These are phyloP conservation scores for Ceratoteleas bidentatus DNA, from an alignment of 1,140 invertebrate genomes.

Conservation along the genomic window DNA sequence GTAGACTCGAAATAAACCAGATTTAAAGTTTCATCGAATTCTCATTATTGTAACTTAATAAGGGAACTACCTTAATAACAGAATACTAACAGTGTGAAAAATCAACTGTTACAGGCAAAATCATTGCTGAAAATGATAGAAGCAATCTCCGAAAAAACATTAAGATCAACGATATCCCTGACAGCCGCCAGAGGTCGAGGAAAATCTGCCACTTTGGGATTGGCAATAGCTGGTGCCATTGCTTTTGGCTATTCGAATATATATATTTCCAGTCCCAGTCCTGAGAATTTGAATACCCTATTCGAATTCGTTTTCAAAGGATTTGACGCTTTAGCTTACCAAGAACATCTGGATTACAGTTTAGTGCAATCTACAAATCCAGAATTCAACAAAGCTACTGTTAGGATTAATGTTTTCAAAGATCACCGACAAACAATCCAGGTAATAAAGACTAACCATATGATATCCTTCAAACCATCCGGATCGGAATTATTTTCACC, in stretches of 20 bases:
- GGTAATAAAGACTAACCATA: conserved; percentile 78
- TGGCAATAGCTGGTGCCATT: conserved; percentile 93
- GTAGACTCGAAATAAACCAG: no score
- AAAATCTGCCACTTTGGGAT: conserved; percentile 98
- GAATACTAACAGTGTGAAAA: no score
- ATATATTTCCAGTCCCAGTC: conserved; percentile 98
- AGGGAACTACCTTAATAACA: no score
- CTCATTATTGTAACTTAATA: no score
- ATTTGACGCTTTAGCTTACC: conserved; percentile 96
- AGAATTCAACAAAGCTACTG: conserved; percentile 98
- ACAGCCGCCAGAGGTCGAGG: conserved; percentile 98
- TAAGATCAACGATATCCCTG: conserved; percentile 94
- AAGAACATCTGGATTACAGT: conserved; percentile 98
- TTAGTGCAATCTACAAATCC: conserved; percentile 97
- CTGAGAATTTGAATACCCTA: conserved; percentile 98
- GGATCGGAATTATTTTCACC: no score
- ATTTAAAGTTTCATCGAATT: no score
- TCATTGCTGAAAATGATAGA: conserved; percentile 97
- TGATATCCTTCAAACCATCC: conserved; percentile 14
- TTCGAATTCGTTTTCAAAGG: conserved; percentile 99
- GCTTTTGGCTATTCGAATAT: conserved; percentile 98
- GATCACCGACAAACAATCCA: conserved; percentile 98
- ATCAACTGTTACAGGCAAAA: conserved; percentile 84
- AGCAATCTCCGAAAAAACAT: conserved; percentile 95
- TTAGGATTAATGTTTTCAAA: conserved; percentile 94